Evolutionary conservation across 2,888 invertebrate genomes (phyloP).

Genomic region (Anodontia alba): DNA sequence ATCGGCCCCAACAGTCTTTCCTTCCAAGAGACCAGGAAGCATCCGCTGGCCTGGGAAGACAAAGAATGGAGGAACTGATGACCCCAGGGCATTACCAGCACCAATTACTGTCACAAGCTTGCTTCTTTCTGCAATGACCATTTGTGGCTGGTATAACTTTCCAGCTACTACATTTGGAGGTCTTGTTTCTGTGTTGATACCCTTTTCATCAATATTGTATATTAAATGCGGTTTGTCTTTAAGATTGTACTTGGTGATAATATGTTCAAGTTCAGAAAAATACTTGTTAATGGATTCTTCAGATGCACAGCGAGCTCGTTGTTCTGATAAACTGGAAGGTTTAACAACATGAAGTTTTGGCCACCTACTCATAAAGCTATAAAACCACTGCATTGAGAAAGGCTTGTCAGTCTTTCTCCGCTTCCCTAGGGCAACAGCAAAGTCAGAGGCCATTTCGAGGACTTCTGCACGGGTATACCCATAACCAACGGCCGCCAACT

Average conservation of each 20-base stretch:
- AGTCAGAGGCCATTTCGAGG: neutral
- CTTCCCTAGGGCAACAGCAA: neutral
- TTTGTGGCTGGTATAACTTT: neutral
- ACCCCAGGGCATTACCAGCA: constrained; percentile 26
- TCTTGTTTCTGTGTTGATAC: constrained; percentile 25
- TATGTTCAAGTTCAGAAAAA: neutral
- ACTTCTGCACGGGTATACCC: neutral
- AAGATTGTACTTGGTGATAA: constrained; percentile 35
- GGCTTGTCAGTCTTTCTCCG: neutral
- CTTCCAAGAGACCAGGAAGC: constrained; percentile 17
- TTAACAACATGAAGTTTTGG: neutral
- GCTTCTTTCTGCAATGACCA: constrained; percentile 6
- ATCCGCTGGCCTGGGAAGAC: constrained; percentile 33
- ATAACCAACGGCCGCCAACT: neutral
- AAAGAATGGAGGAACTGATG: constrained; percentile 35
- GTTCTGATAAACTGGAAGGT: neutral
- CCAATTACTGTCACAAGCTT: constrained; percentile 34
- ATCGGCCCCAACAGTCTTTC: constrained; percentile 16
- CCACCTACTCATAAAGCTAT: neutral
- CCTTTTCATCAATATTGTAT: constrained; percentile 48
- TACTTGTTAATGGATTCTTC: neutral
- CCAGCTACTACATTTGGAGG: constrained; percentile 34
- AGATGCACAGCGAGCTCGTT: neutral
- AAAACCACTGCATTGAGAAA: neutral
- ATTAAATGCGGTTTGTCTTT: constrained; percentile 31